These are phyloP conservation scores for Aquatica leii DNA, from an alignment of 2,888 invertebrate species.

Conservation along the genomic window DNA sequence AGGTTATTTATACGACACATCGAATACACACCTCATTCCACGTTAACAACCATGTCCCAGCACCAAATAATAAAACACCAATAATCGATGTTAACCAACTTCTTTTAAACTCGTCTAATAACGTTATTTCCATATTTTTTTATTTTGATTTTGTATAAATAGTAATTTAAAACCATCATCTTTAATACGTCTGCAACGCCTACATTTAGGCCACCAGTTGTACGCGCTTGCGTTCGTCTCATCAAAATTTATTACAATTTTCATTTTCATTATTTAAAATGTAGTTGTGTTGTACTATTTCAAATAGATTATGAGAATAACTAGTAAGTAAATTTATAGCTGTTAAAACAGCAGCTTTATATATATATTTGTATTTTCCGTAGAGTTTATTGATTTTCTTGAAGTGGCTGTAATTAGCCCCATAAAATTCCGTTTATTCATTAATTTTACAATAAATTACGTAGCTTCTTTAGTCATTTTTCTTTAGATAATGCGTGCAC, in stretches of 20 bases:
- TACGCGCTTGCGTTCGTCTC: conserved; percentile 7
- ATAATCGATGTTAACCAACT: conserved; percentile 78
- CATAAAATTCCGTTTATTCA: neutral
- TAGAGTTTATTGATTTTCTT: conserved; percentile 6
- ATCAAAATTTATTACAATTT: neutral
- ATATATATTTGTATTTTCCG: neutral
- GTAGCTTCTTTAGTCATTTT: too few species aligned
- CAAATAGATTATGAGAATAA: too few species aligned
- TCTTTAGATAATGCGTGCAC: conserved; percentile 54
- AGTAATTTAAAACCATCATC: conserved; percentile 12
- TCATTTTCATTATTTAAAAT: neutral
- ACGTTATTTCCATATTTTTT: conserved; percentile 42
- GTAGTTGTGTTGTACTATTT: too few species aligned
- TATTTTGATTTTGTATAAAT: neutral
- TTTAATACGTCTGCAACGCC: conserved; percentile 15
- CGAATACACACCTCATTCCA: conserved; percentile 81
- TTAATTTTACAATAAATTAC: neutral
- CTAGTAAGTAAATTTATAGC: neutral
- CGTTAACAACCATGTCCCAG: conserved; percentile 75
- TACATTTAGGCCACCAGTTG: conserved; percentile 15
- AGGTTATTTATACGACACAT: neutral
- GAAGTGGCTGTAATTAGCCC: too few species aligned
- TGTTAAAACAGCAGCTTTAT: neutral
- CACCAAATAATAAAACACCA: conserved; percentile 71
- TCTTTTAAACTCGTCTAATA: conserved; percentile 68